Conservation (phyloP, 2,797 vertebrate genomes). For the Nannoperca obscura region DNA sequence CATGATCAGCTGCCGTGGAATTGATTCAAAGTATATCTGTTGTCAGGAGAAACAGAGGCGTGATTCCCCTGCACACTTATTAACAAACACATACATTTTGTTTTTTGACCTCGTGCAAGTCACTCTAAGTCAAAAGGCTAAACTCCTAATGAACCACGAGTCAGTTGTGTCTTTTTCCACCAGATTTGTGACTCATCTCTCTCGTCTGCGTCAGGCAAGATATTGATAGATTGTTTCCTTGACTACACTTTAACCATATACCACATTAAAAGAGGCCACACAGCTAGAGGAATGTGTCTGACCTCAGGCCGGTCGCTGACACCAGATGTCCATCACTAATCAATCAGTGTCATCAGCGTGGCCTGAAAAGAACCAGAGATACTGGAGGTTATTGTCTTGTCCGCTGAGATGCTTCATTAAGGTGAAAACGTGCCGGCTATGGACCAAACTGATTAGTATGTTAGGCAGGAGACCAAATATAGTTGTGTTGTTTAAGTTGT, state of each 20-base stretch:
- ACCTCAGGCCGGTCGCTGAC: conserved; percentile 35
- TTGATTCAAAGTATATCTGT: background rate
- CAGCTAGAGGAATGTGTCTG: conserved; percentile 30
- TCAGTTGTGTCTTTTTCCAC: background rate
- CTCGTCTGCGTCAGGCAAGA: background rate
- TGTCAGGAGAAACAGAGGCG: background rate
- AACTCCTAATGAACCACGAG: background rate
- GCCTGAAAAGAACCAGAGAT: conserved; percentile 25
- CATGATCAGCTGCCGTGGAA: background rate
- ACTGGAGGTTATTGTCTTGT: conserved; percentile 24
- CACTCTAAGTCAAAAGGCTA: background rate
- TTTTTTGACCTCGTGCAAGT: background rate
- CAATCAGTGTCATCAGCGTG: conserved; percentile 53
- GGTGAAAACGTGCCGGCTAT: conserved; percentile 1
- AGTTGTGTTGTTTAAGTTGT: conserved; percentile 37
- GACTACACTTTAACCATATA: background rate
- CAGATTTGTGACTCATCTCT: background rate
- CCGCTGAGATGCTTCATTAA: conserved; percentile 58
- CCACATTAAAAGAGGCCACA: background rate
- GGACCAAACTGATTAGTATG: conserved; percentile 64
- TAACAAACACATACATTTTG: background rate
- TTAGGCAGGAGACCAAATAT: conserved; percentile 23
- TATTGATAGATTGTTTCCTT: background rate
- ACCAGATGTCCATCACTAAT: conserved; percentile 71
- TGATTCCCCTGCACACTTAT: background rate